Conservation (phyloP, 2,888 invertebrate genomes). For the Lomographa bimaculata region DNA sequence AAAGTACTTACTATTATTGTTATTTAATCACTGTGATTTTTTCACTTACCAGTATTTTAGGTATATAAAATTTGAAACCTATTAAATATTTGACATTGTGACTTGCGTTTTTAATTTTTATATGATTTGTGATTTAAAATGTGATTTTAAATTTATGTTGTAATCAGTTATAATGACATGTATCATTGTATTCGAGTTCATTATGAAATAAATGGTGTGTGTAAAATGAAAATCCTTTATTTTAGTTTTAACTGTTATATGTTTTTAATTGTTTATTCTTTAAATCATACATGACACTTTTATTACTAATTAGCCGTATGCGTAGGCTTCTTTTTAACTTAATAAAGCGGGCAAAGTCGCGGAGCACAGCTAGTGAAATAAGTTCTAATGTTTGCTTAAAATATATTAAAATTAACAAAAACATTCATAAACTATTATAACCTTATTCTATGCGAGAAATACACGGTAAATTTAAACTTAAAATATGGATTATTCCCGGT, state of each 20-base stretch:
- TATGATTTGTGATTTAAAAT: constrained; percentile 23
- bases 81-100: constrained; percentile 25
- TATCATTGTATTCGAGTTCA: constrained; percentile 17
- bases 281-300: too few relatives aligned
- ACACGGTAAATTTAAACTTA: too few relatives aligned
- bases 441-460: too few relatives aligned
- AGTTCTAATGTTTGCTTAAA: too few relatives aligned
- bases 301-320: too few relatives aligned
- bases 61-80: constrained; percentile 8
- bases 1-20: background rate
- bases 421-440: too few relatives aligned
- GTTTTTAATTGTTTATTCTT: too few relatives aligned
- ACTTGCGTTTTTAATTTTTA: constrained; percentile 19
- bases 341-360: too few relatives aligned
- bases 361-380: too few relatives aligned
- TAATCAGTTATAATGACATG: constrained; percentile 10
- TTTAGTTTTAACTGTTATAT: background rate
- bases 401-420: too few relatives aligned
- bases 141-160: constrained; percentile 27
- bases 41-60: constrained; percentile 41
- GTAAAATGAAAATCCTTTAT: constrained; percentile 9
- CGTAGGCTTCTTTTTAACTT: too few relatives aligned
- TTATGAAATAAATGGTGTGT: constrained; percentile 21
- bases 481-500: too few relatives aligned
- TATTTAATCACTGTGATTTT: constrained; percentile 38